Percentiles rank a stretch among this genome's conserved stretches.
phyloP scores from a whole-genome alignment of 2,113 vertebrate species.

The Rissa tridactyla region DNA sequence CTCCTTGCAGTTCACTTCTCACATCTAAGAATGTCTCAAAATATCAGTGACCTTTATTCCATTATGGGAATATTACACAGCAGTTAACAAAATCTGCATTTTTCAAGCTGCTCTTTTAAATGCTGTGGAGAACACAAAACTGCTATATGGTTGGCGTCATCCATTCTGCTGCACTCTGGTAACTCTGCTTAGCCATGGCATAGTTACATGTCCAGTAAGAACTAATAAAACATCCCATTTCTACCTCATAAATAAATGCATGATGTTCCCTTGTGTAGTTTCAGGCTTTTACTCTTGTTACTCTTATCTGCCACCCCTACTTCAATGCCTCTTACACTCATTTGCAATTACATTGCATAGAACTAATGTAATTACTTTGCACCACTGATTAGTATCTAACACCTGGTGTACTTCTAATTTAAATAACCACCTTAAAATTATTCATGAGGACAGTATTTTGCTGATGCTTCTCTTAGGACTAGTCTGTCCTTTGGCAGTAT shows the following conservation, averaged over 20 bases:
- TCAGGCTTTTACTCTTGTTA: not conserved
- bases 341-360: conserved; percentile 8
- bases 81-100: not conserved
- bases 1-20: not conserved
- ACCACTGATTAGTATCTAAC: not conserved
- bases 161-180: not conserved
- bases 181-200: not conserved
- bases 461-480: not conserved
- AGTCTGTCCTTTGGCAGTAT: not conserved
- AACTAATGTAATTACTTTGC: conserved; percentile 22
- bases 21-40: not conserved
- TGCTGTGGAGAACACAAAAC: not conserved
- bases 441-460: not conserved
- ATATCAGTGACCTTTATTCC: not conserved
- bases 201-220: not conserved
- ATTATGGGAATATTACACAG: not conserved
- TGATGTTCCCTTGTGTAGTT: not conserved
- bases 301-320: not conserved
- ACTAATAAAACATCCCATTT: not conserved
- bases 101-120: not conserved
- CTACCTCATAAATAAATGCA: not conserved
- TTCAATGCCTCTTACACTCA: not conserved
- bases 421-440: conserved; percentile 35
- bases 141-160: not conserved
- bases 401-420: conserved; percentile 13